Evolutionary conservation across 2,888 invertebrate species (phyloP).

Genomic region (Meteorus cinctellus): DNA sequence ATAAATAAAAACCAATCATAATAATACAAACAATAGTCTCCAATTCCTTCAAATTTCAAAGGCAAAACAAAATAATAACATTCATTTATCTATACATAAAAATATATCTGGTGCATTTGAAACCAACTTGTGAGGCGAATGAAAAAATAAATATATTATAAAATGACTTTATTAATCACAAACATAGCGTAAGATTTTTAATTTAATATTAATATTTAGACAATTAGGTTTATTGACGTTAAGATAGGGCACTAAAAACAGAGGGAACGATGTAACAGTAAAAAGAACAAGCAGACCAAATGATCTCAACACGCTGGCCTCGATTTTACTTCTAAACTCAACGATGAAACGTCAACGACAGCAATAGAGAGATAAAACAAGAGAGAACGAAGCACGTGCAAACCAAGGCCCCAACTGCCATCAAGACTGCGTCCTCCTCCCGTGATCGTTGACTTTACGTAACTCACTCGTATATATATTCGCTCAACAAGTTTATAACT

Average conservation of each 20-base stretch:
- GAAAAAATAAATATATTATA: background rate
- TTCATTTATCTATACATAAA: background rate
- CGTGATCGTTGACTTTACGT: background rate
- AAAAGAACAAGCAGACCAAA: background rate
- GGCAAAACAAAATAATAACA: background rate
- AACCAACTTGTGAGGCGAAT: background rate
- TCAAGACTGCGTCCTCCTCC: background rate
- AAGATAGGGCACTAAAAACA: background rate
- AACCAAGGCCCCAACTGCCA: conserved; percentile 45
- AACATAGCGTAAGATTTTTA: background rate
- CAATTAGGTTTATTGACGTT: background rate
- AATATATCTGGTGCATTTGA: background rate
- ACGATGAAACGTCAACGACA: conserved; percentile 45
- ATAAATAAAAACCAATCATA: too few species aligned
- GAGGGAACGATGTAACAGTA: background rate
- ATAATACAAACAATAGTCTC: too few species aligned
- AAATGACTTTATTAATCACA: background rate
- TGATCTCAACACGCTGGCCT: background rate
- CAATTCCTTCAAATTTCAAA: too few species aligned
- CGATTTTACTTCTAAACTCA: conserved; percentile 14
- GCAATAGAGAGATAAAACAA: conserved; percentile 49
- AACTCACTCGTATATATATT: background rate
- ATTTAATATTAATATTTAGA: background rate
- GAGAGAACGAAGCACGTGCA: conserved; percentile 53
- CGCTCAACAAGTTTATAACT: background rate